phyloP scores from a whole-genome alignment of 2,113 vertebrate species.

The Tachysurus vachellii region DNA sequence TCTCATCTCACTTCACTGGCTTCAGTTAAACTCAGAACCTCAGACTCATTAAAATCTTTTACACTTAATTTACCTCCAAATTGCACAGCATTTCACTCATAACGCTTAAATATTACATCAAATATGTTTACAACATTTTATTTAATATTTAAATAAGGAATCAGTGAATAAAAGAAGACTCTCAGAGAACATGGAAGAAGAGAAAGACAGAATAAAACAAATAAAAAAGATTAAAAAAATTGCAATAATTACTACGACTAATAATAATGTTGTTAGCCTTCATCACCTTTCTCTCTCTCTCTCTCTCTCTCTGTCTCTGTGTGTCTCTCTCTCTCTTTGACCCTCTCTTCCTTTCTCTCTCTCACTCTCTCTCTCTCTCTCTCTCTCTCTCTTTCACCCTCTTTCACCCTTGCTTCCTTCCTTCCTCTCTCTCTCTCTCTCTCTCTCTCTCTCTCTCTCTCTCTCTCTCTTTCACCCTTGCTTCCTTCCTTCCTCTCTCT shows the following conservation, averaged over 20 bases:
- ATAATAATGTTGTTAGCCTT: background rate
- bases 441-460: too few relatives aligned
- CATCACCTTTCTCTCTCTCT: background rate
- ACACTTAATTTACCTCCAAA: background rate
- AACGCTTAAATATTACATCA: background rate
- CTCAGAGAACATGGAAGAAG: background rate
- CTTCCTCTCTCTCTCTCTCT: background rate
- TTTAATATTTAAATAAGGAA: background rate
- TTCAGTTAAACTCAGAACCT: background rate
- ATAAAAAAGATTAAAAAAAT: background rate
- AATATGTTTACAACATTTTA: background rate
- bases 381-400: background rate
- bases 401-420: background rate
- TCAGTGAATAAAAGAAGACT: background rate
- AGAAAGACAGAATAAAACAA: background rate
- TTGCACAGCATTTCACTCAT: background rate
- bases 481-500: too few relatives aligned
- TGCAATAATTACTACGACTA: too few relatives aligned
- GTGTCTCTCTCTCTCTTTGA: background rate
- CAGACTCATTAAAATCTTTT: conserved; percentile 15
- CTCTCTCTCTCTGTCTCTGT: background rate
- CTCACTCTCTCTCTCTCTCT: background rate
- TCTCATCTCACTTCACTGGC: conserved; percentile 11
- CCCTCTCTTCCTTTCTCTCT: background rate
- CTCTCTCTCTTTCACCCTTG: too few relatives aligned